Conservation (phyloP, 2,888 invertebrate genomes). For the Melanostoma mellinum region DNA sequence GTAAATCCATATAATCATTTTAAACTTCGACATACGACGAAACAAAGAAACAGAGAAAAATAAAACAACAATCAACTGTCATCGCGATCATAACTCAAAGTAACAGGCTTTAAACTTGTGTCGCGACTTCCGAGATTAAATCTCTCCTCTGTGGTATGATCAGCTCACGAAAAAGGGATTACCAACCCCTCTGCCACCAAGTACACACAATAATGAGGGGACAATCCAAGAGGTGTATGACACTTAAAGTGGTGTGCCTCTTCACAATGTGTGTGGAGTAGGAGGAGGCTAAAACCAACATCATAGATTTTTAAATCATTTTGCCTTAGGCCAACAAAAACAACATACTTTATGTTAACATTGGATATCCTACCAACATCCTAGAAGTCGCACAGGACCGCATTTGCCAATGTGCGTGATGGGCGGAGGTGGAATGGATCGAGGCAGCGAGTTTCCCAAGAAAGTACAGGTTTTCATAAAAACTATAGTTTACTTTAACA, state of each 20-base stretch:
- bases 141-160: conserved; percentile 49
- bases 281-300: conserved; percentile 60
- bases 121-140: conserved; percentile 66
- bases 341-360: conserved; percentile 45
- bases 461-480: too few relatives aligned
- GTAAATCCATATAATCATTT: conserved; percentile 36
- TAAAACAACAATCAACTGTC: conserved; percentile 50
- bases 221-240: conserved; percentile 55
- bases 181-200: conserved; percentile 5
- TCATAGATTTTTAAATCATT: conserved; percentile 41
- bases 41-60: background rate
- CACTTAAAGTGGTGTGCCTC: conserved; percentile 57
- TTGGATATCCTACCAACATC: conserved; percentile 32
- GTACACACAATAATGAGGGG: conserved; percentile 5
- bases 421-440: background rate
- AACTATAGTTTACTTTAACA: too few relatives aligned
- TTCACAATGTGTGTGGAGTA: conserved; percentile 47
- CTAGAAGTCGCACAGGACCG: background rate
- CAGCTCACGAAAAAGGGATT: conserved; percentile 71
- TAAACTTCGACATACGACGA: conserved; percentile 11
- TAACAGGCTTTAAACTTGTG: conserved; percentile 36
- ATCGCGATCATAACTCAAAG: conserved; percentile 65
- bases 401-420: background rate
- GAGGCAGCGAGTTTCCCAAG: too few relatives aligned
- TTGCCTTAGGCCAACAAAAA: conserved; percentile 39